Evolutionary conservation across 2,113 vertebrate genomes (phyloP).

Genomic region (Pogona vitticeps): DNA sequence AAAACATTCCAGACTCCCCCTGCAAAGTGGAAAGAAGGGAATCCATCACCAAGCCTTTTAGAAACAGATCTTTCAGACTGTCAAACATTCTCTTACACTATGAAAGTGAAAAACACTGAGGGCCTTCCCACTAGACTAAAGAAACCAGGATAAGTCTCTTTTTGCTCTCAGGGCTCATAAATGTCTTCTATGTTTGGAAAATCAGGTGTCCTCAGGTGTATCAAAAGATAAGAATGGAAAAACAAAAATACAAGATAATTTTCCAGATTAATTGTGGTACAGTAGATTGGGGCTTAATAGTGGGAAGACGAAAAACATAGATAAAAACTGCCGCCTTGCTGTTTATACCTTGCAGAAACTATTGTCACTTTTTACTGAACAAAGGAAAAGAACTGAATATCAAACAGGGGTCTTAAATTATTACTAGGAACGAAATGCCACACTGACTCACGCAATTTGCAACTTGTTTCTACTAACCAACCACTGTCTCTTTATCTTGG

Average conservation of each 20-base stretch:
- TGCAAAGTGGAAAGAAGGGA: not conserved
- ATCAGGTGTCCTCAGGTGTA: not conserved
- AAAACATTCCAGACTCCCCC: conserved; percentile 22
- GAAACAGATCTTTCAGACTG: conserved; percentile 34
- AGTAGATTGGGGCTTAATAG: not conserved
- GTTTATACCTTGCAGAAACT: too few species aligned
- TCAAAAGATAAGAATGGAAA: conserved; percentile 12
- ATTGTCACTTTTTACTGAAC: too few species aligned
- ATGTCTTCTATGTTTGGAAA: not conserved
- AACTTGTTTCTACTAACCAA: too few species aligned
- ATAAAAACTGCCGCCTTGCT: not conserved
- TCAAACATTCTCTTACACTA: conserved; percentile 29
- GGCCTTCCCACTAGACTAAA: conserved; percentile 23
- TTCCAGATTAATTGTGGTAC: not conserved
- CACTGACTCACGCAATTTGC: too few species aligned
- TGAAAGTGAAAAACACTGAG: conserved; percentile 32
- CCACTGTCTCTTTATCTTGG: too few species aligned
- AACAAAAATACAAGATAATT: not conserved
- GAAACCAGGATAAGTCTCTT: conserved; percentile 12
- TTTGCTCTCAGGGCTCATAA: conserved; percentile 30
- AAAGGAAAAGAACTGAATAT: too few species aligned
- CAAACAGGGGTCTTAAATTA: too few species aligned
- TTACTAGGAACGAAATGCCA: too few species aligned
- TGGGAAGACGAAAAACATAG: not conserved
- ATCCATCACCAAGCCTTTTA: conserved; percentile 25